Evolutionary conservation across 2,888 invertebrate genomes (phyloP), one percentile per base, ranked within the genome.

Genomic region (Polymixis lichenea): DNA sequence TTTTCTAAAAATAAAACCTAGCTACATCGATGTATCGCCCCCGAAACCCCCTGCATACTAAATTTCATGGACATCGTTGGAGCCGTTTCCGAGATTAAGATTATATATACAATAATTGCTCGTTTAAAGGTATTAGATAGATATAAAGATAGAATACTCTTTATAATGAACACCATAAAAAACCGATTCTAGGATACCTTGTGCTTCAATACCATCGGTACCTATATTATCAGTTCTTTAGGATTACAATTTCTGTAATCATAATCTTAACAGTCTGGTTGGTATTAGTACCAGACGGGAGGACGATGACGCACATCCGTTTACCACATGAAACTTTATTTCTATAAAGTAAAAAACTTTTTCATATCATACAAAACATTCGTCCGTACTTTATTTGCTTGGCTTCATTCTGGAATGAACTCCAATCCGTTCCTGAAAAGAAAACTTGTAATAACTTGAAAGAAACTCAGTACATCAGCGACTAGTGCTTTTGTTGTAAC

Each of bases 371-470:
- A 62, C 13, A 19, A 72, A 77, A 80, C 43, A 64, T 77, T 17
- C 6, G 15, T 55, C 28, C 51, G 38, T 38, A 70, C 32, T 72
- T 72, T 72, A 56, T 69, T 61, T 38, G 68, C n/a, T 25, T 56
- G 58, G 32, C 49, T 84, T 75, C 49, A 38, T 75, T 66, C 69
- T 69, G 46, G 43, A 32, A 38, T 60, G 22, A 53, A 56, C 22
- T 64, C 28, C 28, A 75, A 61, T 61, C 60, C 56, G 49, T 58
- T 84, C 22, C 13, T 72, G 9, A 61, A 74, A 79, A 75, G 71
- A 69, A 75, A 82, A 82, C 75, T 75, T 82, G 28, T 69, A 65
- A 84, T 75, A 75, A 72, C 80, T 82, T 69, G 56, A 55, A 64
- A 53, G 28, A 55, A 83, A 68, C 72, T 72, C 73, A 61, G 69